These are phyloP conservation scores for Onychomys arenicola DNA, from an alignment of 2,797 vertebrate species.

Conservation along the genomic window DNA sequence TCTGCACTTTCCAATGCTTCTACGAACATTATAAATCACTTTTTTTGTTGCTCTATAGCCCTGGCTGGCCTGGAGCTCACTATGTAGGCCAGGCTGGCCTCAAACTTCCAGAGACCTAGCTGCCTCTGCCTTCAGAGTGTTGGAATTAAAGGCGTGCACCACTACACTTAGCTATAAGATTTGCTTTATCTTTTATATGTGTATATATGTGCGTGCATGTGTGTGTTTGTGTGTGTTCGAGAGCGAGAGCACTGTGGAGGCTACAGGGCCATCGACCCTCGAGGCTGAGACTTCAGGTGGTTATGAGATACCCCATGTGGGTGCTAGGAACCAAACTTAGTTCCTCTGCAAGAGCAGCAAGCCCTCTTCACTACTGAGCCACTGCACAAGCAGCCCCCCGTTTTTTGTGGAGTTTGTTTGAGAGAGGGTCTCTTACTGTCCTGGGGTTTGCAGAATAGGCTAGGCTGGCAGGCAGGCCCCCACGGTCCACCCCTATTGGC, in stretches of 20 bases:
- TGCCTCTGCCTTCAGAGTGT: neutral
- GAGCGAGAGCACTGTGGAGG: neutral
- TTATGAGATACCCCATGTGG: neutral
- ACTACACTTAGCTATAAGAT: neutral
- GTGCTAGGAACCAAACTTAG: neutral
- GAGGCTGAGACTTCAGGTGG: neutral
- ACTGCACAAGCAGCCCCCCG: accelerated
- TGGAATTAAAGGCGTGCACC: neutral
- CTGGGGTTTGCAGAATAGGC: neutral
- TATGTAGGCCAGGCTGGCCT: neutral
- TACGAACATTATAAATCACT: neutral
- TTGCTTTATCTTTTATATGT: neutral
- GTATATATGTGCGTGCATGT: too few species aligned
- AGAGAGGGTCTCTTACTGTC: neutral
- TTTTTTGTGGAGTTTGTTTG: neutral
- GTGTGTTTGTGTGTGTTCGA: too few species aligned
- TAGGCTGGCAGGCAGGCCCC: neutral
- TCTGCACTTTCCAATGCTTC: neutral
- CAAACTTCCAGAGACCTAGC: neutral
- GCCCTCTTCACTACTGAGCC: neutral
- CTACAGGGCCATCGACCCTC: too few species aligned
- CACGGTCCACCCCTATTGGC: too few species aligned
- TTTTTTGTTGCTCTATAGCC: neutral
- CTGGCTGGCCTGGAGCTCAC: neutral
- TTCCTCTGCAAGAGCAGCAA: neutral